Evolutionary conservation across 2,797 vertebrate genomes (phyloP), one percentile per base, ranked within the genome.

Genomic region (Pempheris klunzingeri): DNA sequence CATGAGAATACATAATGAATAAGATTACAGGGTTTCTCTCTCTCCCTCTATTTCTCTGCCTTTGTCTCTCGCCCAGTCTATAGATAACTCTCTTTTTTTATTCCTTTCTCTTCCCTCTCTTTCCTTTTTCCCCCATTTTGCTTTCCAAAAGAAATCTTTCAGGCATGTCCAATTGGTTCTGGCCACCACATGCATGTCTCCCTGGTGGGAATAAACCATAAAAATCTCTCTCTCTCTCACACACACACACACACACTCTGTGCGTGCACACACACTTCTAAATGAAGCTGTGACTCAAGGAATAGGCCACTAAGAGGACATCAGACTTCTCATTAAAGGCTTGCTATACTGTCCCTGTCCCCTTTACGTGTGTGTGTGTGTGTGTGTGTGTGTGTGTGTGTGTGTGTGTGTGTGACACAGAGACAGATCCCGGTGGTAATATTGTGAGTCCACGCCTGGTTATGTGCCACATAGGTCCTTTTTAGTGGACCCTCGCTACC

Each of bases 301-400:
- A 91, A 84, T 55, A 74, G 82, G 85, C 71, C 84, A 84, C 85
- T 81, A 77, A 90, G 80, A 91, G 86, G 87, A 85, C 81, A 90
- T 89, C 80, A 89, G 88, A 83, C 87, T 94, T 91, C 93, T 96
- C 93, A 90, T 86, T 90, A 97, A 94, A 94, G 94, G 87, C 90
- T 78, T 82, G 88, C 94, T 86, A 94, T 95, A 95, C 79, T 77
- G 73, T 87, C 73, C 52, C 78, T 82, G 78, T 89, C 82, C 75
- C 74, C 66, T 55, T 55, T 44, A 30, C 8, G 4, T n/a, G 52
- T 36, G 36, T 52, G 26, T n/a, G 14, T 36, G 57, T 63, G 41
- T 63, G 20, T 63, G 26, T 64, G 32, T 70, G 67, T 71, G 62
- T 64, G 36, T 43, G 41, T 44, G 49, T 14, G 92, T 90, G 93